phyloP scores from a whole-genome alignment of 2,113 vertebrate species.

The Butorides virescens region DNA sequence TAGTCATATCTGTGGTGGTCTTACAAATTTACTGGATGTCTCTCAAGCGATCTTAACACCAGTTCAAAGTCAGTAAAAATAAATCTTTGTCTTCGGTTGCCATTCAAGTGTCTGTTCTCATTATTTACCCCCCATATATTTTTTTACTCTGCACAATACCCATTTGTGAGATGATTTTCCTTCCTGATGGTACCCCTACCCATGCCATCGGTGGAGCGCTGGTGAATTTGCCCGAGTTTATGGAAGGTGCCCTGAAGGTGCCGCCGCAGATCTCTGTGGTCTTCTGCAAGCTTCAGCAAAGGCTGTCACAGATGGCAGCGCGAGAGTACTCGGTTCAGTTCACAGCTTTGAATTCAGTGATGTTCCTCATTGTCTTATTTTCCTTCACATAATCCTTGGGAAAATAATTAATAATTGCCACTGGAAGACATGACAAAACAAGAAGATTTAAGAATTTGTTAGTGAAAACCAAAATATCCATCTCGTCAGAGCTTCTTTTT shows the following conservation, averaged over 20 bases:
- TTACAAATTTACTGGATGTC: constrained; percentile 47
- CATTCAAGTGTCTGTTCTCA: constrained; percentile 31
- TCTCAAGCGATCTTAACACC: constrained; percentile 23
- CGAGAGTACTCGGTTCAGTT: not conserved
- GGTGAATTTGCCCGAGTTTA: not conserved
- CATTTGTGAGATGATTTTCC: not conserved
- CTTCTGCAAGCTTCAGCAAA: not conserved
- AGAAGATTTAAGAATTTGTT: not conserved
- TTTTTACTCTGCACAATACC: not conserved
- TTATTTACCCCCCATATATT: not conserved
- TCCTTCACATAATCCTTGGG: not conserved
- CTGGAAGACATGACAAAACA: not conserved
- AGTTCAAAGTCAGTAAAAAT: constrained; percentile 54
- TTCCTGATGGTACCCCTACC: accelerated
- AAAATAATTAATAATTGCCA: not conserved
- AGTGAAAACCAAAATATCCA: not conserved
- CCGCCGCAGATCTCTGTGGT: not conserved
- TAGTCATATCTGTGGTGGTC: constrained; percentile 58
- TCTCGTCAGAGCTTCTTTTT: not conserved
- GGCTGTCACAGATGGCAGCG: not conserved
- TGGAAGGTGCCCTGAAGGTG: not conserved
- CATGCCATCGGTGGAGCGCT: accelerated
- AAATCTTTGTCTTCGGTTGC: constrained; percentile 57
- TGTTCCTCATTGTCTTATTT: not conserved
- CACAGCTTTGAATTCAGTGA: not conserved